These are phyloP conservation scores for Epinotia bilunana DNA, from an alignment of 2,888 invertebrate species.

Conservation along the genomic window DNA sequence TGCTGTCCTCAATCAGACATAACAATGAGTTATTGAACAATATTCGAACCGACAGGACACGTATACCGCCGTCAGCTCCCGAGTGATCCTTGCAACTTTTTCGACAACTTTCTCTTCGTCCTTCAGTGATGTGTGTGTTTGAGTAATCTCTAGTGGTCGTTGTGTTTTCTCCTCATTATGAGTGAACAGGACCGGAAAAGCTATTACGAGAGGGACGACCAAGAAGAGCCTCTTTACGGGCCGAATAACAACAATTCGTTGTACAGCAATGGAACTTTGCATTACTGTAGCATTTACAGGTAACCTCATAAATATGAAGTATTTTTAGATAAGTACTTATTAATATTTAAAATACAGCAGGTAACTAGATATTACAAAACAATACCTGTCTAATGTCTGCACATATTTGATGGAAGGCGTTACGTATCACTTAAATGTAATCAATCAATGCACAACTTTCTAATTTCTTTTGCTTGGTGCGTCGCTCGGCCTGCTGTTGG, in stretches of 20 bases:
- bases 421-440: slow-evolving; percentile 41
- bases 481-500: slow-evolving; percentile 13
- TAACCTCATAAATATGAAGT: slow-evolving; percentile 49
- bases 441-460: slow-evolving; percentile 41
- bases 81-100: slow-evolving; percentile 39
- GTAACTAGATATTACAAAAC: slow-evolving; percentile 30
- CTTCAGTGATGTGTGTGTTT: slow-evolving; percentile 51
- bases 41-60: slow-evolving; percentile 64
- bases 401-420: slow-evolving; percentile 37
- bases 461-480: slow-evolving; percentile 38
- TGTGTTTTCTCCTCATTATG: slow-evolving; percentile 62
- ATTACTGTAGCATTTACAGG: slow-evolving; percentile 85
- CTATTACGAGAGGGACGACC: slow-evolving; percentile 69
- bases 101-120: slow-evolving; percentile 10
- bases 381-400: slow-evolving; percentile 36
- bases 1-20: slow-evolving; percentile 74
- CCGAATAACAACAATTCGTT: slow-evolving; percentile 78
- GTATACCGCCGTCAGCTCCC: slow-evolving; percentile 40
- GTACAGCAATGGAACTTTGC: slow-evolving; percentile 84
- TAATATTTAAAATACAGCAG: slow-evolving; percentile 9
- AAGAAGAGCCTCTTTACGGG: slow-evolving; percentile 69
- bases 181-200: slow-evolving; percentile 73
- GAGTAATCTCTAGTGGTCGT: slow-evolving; percentile 12
- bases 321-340: neutral
- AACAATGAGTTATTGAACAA: slow-evolving; percentile 72